A percentile compares a stretch with the other conserved stretches of the same genome.
phyloP scores from a whole-genome alignment of 2,888 invertebrate species.

The Thymelicus lineola region DNA sequence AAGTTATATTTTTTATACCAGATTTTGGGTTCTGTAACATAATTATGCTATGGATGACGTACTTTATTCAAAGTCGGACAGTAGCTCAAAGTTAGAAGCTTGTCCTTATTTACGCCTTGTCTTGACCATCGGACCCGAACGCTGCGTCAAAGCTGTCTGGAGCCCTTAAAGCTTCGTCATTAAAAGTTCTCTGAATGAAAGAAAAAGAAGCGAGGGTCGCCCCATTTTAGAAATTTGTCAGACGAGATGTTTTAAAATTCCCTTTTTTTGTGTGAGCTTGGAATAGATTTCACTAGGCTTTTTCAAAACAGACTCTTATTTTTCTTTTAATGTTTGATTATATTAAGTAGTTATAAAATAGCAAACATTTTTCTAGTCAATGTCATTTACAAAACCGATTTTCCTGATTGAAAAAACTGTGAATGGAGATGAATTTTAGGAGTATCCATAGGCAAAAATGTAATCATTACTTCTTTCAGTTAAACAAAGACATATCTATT shows the following conservation, averaged over 20 bases:
- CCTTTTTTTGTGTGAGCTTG: no score
- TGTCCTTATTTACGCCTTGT: neutral
- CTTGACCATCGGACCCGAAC: neutral
- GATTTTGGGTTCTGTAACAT: neutral
- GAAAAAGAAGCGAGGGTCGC: neutral
- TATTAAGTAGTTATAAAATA: neutral
- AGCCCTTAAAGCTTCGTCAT: slow-evolving; percentile 4
- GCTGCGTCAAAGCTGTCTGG: slow-evolving; percentile 4
- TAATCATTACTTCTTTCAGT: neutral
- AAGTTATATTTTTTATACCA: no score
- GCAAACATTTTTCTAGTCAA: no score
- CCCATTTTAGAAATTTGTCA: neutral
- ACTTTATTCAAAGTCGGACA: neutral
- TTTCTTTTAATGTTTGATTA: no score
- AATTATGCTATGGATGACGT: neutral
- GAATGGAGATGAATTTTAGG: no score
- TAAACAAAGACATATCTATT: neutral
- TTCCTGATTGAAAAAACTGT: no score
- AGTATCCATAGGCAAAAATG: neutral
- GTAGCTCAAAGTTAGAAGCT: neutral
- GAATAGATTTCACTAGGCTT: no score
- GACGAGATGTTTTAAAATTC: no score
- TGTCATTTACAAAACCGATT: no score
- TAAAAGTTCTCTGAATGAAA: neutral
- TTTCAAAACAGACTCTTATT: no score